phyloP scores from a whole-genome alignment of 2,888 invertebrate species.

The Metellina segmentata region DNA sequence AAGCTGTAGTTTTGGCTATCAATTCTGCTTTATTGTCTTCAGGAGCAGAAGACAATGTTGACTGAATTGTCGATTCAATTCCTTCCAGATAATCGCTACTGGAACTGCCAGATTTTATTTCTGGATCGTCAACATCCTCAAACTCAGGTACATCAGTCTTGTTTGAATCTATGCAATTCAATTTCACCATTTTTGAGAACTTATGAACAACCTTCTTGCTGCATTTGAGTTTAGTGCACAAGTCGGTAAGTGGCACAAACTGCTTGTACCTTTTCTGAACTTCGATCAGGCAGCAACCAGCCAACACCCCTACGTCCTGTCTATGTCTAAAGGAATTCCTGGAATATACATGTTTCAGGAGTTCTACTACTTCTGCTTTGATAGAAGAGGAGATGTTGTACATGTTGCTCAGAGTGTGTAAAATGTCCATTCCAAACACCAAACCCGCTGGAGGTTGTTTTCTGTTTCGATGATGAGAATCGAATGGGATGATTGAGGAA shows the following conservation, averaged over 20 bases:
- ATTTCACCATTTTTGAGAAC: slow-evolving; percentile 24
- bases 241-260: neutral
- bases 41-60: neutral
- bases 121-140: neutral
- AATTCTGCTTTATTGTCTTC: slow-evolving; percentile 18
- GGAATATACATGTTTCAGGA: slow-evolving; percentile 3
- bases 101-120: neutral
- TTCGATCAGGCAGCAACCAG: slow-evolving; percentile 56
- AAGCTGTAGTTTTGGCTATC: slow-evolving; percentile 22
- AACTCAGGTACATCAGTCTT: neutral
- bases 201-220: slow-evolving; percentile 26
- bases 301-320: slow-evolving; percentile 31
- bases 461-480: neutral
- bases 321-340: neutral
- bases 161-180: neutral
- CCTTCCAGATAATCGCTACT: neutral
- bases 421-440: slow-evolving; percentile 15
- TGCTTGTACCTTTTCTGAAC: neutral
- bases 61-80: neutral
- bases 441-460: neutral
- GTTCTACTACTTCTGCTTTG: neutral
- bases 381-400: slow-evolving; percentile 6
- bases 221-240: slow-evolving; percentile 39
- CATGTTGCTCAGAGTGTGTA: slow-evolving; percentile 8
- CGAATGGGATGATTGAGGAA: neutral